Evolutionary conservation across 2,113 vertebrate species (phyloP).

Genomic region (Aramus guarauna): DNA sequence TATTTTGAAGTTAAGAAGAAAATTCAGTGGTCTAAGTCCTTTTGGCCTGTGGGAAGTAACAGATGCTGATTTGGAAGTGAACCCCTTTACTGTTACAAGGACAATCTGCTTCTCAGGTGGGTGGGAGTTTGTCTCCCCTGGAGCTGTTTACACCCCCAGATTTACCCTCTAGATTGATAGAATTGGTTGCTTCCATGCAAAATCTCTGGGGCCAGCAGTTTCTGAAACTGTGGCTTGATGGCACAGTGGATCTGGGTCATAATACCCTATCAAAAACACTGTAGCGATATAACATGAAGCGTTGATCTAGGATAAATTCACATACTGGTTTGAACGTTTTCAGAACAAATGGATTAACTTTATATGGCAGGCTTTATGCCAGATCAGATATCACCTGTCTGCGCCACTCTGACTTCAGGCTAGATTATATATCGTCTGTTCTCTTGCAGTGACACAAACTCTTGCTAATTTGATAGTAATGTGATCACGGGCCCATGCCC

Average conservation of each 20-base stretch:
- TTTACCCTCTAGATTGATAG: neutral
- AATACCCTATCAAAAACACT: neutral
- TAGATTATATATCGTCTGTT: conserved; percentile 36
- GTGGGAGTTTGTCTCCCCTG: neutral
- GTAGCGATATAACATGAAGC: neutral
- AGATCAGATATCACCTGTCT: conserved; percentile 46
- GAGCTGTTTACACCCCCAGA: neutral
- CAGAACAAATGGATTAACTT: conserved; percentile 49
- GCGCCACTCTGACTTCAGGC: conserved; percentile 12
- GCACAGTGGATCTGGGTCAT: neutral
- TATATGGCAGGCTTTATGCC: neutral
- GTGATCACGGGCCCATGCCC: neutral
- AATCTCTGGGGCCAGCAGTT: neutral
- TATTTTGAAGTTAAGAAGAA: neutral
- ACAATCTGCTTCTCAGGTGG: neutral
- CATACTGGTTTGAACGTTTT: conserved; percentile 15
- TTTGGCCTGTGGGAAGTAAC: neutral
- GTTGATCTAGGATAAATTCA: neutral
- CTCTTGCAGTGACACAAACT: neutral
- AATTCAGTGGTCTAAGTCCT: neutral
- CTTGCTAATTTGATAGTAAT: conserved; percentile 23
- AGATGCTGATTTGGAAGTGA: neutral
- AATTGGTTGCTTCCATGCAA: neutral
- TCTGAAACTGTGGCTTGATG: neutral
- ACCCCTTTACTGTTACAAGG: neutral